These are phyloP conservation scores for Prenolepis imparis DNA, from an alignment of 2,888 invertebrate genomes.

Conservation along the genomic window DNA sequence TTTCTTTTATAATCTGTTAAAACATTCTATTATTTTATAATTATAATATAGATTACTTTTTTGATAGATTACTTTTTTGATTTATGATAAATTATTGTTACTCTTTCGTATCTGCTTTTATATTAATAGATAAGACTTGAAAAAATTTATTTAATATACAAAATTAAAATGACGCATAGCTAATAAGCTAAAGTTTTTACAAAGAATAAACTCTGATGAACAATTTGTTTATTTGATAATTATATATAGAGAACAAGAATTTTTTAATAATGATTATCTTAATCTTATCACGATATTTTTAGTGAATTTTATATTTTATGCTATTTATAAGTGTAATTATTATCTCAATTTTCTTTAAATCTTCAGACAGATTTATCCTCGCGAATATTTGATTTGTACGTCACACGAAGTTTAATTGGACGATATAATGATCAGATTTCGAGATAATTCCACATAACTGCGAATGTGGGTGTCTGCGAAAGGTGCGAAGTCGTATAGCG, in stretches of 20 bases:
- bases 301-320: slow-evolving; percentile 1
- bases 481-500: not conserved
- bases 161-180: too few relatives aligned
- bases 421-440: not conserved
- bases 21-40: not conserved
- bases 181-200: not conserved
- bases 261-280: not conserved
- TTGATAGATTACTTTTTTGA: not conserved
- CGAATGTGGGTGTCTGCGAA: too few relatives aligned
- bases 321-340: not conserved
- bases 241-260: not conserved
- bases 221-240: not conserved
- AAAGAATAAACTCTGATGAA: not conserved
- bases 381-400: not conserved
- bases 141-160: not conserved
- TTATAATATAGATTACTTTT: too few relatives aligned
- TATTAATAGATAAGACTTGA: not conserved
- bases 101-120: too few relatives aligned
- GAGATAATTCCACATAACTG: not conserved
- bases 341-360: not conserved
- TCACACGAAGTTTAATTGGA: not conserved
- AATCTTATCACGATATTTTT: not conserved
- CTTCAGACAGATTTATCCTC: not conserved
- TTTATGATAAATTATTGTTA: not conserved
- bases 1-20: not conserved